Evolutionary conservation across 2,888 invertebrate species (phyloP), one percentile per base, ranked within the genome.

Genomic region (Phlogophora meticulosa): DNA sequence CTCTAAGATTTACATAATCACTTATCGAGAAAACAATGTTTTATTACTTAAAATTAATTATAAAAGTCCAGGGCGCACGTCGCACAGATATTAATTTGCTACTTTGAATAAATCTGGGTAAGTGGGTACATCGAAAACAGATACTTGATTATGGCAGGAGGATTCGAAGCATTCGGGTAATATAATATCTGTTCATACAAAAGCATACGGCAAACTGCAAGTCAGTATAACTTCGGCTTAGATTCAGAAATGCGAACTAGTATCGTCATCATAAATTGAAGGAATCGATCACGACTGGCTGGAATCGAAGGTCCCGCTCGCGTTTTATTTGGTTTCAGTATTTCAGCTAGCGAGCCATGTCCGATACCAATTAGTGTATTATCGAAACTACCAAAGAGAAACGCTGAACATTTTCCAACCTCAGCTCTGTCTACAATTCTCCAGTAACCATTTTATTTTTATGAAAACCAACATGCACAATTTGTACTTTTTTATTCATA

Each of bases 331-430:
- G 17, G n/a, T 22, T 53, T 34, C 17, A 42, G 22, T 32, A 32
- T 17, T 59, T 20, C 13, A 40, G 13, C 7, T 11, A 66, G 3
- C 36, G 13, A 67, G 32, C 32, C 32, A 20, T 51, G 24, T 45
- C n/a, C 15, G 22, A 17, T 68, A 55, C 34, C 24, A 55, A 46
- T 46, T 55, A 20, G 5, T 32, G 45, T 22, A 32, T 5, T 15
- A 32, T 40, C 22, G 10, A 34, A 46, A 34, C 7, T 43, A 53
- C 13, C 40, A 67, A 45, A 53, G 20, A 32, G 28, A 52, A 52
- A 15, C 4, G 0, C 17, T 17, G 7, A n/a, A 36, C 28, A 65
- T 1, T 45, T 38, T 45, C 0, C 4, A 24, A 24, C 11, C 22
- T 20, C 20, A n/a, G n/a, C n/a, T 17, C 2, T 22, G n/a, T 7